Evolutionary conservation across 2,113 vertebrate genomes (phyloP).

Genomic region (Copsychus sechellarum): DNA sequence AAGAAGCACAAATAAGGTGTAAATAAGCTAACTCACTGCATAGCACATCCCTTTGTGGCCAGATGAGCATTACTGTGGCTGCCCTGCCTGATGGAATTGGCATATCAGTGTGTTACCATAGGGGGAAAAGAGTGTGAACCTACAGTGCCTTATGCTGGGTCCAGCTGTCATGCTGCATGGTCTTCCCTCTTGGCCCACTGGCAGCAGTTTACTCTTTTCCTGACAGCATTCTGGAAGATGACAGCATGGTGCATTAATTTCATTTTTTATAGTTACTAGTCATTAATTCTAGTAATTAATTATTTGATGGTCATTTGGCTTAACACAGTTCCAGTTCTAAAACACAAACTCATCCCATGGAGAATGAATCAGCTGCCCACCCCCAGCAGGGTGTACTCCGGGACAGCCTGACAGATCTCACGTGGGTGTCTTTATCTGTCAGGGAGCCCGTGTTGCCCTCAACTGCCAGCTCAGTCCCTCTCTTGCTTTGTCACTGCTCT

Average conservation of each 20-base stretch:
- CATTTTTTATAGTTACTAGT: not conserved
- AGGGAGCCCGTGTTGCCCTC: not conserved
- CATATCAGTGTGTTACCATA: not conserved
- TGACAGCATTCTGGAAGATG: not conserved
- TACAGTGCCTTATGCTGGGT: not conserved
- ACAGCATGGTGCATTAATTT: not conserved
- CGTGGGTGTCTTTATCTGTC: not conserved
- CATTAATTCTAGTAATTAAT: constrained; percentile 1
- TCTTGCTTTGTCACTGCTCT: not conserved
- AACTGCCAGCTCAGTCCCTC: not conserved
- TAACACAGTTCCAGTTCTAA: not conserved
- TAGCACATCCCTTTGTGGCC: not conserved
- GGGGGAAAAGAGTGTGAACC: not conserved
- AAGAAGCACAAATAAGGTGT: not conserved
- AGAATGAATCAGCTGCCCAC: not conserved
- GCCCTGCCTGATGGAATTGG: not conserved
- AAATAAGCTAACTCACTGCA: not conserved
- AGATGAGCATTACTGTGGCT: not conserved
- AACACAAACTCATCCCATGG: not conserved
- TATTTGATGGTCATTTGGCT: not conserved
- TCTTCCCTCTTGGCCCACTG: not conserved
- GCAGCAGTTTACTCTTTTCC: not conserved
- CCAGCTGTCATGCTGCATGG: not conserved
- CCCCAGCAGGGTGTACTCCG: not conserved
- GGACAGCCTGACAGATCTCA: not conserved